phyloP scores from a whole-genome alignment of 2,888 invertebrate genomes.

The Stenolophus ochropezus region DNA sequence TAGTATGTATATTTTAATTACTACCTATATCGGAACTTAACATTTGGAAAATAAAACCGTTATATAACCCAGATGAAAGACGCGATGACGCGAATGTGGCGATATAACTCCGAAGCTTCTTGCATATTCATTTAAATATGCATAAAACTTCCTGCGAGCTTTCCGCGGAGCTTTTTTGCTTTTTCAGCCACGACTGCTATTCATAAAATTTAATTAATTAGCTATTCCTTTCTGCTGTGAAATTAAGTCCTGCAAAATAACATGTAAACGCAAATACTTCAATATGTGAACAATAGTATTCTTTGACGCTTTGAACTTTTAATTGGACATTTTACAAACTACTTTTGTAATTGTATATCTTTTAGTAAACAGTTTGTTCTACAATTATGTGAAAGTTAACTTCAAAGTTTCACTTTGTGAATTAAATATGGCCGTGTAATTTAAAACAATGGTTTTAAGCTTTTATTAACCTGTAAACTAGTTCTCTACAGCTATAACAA shows the following conservation, averaged over 20 bases:
- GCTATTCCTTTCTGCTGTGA: slow-evolving; percentile 4
- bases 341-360: background rate
- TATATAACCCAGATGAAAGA: no score
- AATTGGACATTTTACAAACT: background rate
- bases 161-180: slow-evolving; percentile 15
- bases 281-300: background rate
- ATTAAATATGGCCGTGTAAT: background rate
- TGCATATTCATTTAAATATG: slow-evolving; percentile 54
- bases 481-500: no score
- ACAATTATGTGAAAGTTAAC: background rate
- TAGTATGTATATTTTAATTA: no score
- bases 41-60: no score
- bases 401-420: background rate
- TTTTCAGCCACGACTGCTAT: slow-evolving; percentile 28
- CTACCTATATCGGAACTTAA: no score
- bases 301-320: background rate
- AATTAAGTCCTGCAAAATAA: slow-evolving; percentile 19
- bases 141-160: slow-evolving; percentile 50
- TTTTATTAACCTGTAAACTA: no score
- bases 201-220: slow-evolving; percentile 54
- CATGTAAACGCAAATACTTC: background rate
- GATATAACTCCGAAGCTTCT: slow-evolving; percentile 22
- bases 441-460: no score
- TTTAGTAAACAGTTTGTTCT: background rate
- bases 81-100: slow-evolving; percentile 6